phyloP scores from a whole-genome alignment of 2,888 invertebrate species.

The Drosophila robusta region DNA sequence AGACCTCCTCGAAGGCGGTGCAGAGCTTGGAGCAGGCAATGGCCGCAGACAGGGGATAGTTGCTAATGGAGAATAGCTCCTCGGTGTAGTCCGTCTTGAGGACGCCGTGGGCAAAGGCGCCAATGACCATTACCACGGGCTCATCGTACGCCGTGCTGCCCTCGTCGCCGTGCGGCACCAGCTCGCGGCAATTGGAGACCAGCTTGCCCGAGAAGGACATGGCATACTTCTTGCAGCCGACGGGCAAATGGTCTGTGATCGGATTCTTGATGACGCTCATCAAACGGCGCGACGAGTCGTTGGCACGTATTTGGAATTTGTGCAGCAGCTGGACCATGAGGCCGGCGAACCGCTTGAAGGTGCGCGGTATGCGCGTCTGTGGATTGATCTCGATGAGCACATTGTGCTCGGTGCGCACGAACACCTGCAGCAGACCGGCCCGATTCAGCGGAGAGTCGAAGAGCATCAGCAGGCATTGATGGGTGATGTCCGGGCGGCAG shows the following conservation, averaged over 20 bases:
- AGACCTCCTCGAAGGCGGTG: slow-evolving; percentile 96
- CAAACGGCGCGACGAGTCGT: slow-evolving; percentile 94
- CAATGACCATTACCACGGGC: slow-evolving; percentile 95
- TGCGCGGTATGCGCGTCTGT: slow-evolving; percentile 97
- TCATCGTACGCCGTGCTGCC: slow-evolving; percentile 88
- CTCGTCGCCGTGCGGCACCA: slow-evolving; percentile 88
- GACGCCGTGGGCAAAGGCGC: slow-evolving; percentile 99
- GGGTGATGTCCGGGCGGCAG: slow-evolving; percentile 98
- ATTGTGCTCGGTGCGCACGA: slow-evolving; percentile 95
- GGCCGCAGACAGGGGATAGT: slow-evolving; percentile 98
- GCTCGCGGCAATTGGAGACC: slow-evolving; percentile 88
- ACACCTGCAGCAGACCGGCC: slow-evolving; percentile 98
- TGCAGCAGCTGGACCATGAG: slow-evolving; percentile 98
- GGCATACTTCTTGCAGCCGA: slow-evolving; percentile 94
- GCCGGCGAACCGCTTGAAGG: slow-evolving; percentile 98
- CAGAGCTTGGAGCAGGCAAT: slow-evolving; percentile 98
- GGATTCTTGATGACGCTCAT: slow-evolving; percentile 99
- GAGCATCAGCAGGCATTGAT: slow-evolving; percentile 98
- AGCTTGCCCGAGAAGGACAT: slow-evolving; percentile 95
- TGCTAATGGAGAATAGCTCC: slow-evolving; percentile 95
- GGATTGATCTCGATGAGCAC: slow-evolving; percentile 98
- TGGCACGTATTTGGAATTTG: slow-evolving; percentile 96
- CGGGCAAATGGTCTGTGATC: slow-evolving; percentile 96
- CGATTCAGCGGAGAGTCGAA: slow-evolving; percentile 98
- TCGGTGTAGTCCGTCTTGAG: slow-evolving; percentile 95